Evolutionary conservation across 2,113 vertebrate genomes (phyloP).

Genomic region (Corythornis madagascariensis): DNA sequence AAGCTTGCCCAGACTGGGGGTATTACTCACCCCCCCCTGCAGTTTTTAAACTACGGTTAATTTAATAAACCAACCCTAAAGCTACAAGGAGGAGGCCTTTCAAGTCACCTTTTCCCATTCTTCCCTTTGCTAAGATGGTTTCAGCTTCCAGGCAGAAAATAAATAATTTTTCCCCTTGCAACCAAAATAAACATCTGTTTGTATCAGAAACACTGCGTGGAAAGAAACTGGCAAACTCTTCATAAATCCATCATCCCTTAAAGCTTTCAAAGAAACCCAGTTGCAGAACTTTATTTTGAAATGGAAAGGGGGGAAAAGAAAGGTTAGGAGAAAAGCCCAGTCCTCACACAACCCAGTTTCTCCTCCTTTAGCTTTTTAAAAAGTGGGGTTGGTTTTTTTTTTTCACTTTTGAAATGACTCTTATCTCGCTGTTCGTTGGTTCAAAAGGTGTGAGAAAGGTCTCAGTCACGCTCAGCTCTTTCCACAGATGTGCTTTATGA

Average conservation of each 20-base stretch:
- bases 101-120: neutral
- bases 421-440: fast-evolving
- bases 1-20: neutral
- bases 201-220: neutral
- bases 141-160: neutral
- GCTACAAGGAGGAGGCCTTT: neutral
- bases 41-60: neutral
- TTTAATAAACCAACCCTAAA: neutral
- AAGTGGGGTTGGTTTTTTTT: neutral
- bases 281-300: neutral
- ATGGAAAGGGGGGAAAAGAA: neutral
- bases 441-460: neutral
- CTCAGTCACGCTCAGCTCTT: fast-evolving
- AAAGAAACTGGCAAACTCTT: neutral
- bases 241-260: neutral
- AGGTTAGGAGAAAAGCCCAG: neutral
- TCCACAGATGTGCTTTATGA: neutral
- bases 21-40: no score
- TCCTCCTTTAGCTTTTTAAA: neutral
- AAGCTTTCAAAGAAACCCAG: neutral
- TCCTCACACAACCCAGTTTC: fast-evolving
- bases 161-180: neutral
- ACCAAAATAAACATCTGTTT: neutral
- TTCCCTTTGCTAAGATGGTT: neutral
- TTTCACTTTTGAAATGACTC: neutral